Evolutionary conservation across 2,888 invertebrate species (phyloP), one percentile per base, ranked within the genome.

Genomic region (Agrilus cyanescens): DNA sequence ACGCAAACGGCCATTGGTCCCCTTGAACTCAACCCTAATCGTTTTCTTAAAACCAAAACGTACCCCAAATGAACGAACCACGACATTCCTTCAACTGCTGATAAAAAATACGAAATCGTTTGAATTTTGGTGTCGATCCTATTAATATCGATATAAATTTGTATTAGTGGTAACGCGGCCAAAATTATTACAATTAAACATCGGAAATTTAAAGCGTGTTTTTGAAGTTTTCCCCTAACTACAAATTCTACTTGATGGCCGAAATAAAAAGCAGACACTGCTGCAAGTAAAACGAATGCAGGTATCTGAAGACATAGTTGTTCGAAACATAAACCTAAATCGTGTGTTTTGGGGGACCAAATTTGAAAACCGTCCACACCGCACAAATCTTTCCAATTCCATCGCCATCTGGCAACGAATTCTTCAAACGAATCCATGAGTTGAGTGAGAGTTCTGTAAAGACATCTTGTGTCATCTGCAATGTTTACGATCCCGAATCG

Each of bases 281-380:
- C 69, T 4, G 88, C 84, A 51, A 91, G 73, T 30, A 89, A 56
- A 37, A 76, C 73, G 56, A 82, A 77, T 34, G 81, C 64, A 12
- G 91, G 89, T 53, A 86, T 74, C 63, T 85, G 79, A 30, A 94
- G 71, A 57, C 78, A 81, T 39, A 90, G 66, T 65, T 85, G 80
- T 65, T 90, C 88, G 61, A 93, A 93, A 65, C 93, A 94, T 44
- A 80, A 70, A 43, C 86, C 80, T 55, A 93, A 74, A 67, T 90
- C 88, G 58, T 82, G 79, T 30, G 75, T 73, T 12, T 72, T 65
- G 8, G 74, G 70, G 56, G 82, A 75, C 76, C 87, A 84, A 16
- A 85, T 75, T 46, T 70, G 69, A 40, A 88, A 67, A 20, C 83
- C 83, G 18, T 73, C 74, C n/a, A 77, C 74, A 40, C 84, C 83